Percentiles rank a stretch among this genome's conserved stretches.
Conservation (phyloP, 2,888 invertebrate genomes). For the Pyrrhia umbra region DNA sequence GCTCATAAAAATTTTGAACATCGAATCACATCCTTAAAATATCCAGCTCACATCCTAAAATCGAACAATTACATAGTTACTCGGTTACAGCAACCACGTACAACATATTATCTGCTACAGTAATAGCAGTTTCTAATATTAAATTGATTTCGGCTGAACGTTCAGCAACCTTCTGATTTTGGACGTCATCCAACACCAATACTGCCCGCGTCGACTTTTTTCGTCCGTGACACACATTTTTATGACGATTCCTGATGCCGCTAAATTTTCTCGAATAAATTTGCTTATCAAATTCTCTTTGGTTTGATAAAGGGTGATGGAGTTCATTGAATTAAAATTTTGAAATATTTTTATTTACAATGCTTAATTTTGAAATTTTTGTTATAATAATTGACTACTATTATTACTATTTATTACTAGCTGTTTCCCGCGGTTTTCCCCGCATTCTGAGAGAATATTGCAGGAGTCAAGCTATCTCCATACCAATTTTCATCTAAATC, state of each 20-base stretch:
- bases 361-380: no score
- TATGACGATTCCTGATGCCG: slow-evolving; percentile 58
- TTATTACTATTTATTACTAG: no score
- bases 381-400: no score
- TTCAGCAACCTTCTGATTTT: slow-evolving; percentile 64
- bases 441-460: no score
- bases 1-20: slow-evolving; percentile 4
- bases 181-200: slow-evolving; percentile 70
- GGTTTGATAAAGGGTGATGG: not conserved
- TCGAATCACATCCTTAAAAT: not conserved
- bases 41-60: slow-evolving; percentile 39
- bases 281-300: slow-evolving; percentile 34
- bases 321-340: not conserved
- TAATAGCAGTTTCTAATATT: slow-evolving; percentile 65
- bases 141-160: slow-evolving; percentile 74
- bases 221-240: slow-evolving; percentile 67
- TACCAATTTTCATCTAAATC: no score
- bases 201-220: slow-evolving; percentile 63
- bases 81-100: slow-evolving; percentile 54
- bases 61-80: slow-evolving; percentile 39
- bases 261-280: slow-evolving; percentile 58
- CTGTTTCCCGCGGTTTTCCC: no score
- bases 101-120: slow-evolving; percentile 59
- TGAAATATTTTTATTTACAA: no score
- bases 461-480: no score